phyloP scores from a whole-genome alignment of 2,113 vertebrate genomes.

The Dendropsophus ebraccatus region DNA sequence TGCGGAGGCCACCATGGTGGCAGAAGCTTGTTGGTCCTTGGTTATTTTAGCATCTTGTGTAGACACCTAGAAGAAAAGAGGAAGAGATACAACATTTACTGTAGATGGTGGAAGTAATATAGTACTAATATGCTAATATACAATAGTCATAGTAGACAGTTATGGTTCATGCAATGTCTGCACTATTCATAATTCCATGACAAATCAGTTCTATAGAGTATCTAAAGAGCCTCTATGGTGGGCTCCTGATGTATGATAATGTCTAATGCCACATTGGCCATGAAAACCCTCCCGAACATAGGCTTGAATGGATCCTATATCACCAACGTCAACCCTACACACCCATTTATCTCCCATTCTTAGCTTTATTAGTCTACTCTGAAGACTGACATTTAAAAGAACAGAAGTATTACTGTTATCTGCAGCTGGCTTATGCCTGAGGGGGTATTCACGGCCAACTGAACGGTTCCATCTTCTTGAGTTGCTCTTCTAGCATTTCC shows the following conservation, averaged over 20 bases:
- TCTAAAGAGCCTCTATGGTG: too few species aligned
- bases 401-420: slow-evolving; percentile 63
- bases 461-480: slow-evolving; percentile 67
- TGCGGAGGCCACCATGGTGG: slow-evolving; percentile 63
- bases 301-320: too few species aligned
- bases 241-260: too few species aligned
- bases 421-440: accelerated
- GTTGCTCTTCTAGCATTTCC: slow-evolving; percentile 49
- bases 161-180: neutral
- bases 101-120: neutral
- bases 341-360: neutral
- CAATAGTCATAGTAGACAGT: neutral
- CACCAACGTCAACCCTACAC: too few species aligned
- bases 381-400: neutral
- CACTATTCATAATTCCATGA: too few species aligned
- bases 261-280: too few species aligned
- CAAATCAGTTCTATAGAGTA: too few species aligned
- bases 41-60: slow-evolving; percentile 67
- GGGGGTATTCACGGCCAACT: slow-evolving; percentile 66
- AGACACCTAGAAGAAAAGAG: slow-evolving; percentile 71
- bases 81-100: neutral
- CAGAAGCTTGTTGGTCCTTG: slow-evolving; percentile 71
- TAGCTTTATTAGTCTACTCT: neutral
- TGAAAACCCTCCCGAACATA: too few species aligned
- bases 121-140: neutral